Evolutionary conservation across 1,140 invertebrate species (phyloP).

Genomic region (Temnothorax curvispinosus): DNA sequence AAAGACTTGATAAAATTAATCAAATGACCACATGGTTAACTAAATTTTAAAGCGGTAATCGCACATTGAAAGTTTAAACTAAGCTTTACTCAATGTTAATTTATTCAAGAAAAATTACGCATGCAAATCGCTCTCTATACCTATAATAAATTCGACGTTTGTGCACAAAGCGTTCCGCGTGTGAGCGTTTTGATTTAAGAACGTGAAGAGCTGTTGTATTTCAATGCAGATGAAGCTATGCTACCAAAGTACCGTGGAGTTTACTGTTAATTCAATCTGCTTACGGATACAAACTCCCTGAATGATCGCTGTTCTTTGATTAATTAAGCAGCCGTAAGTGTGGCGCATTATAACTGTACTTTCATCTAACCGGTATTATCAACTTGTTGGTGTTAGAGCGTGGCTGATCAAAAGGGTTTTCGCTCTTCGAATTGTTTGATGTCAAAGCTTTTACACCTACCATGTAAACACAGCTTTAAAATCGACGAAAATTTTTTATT

Average conservation of each 20-base stretch:
- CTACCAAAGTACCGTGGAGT: background rate
- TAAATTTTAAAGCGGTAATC: background rate
- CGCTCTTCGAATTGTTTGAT: background rate
- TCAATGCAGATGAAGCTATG: background rate
- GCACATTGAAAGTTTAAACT: background rate
- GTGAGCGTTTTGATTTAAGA: background rate
- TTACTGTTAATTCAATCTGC: conserved; percentile 23
- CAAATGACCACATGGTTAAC: background rate
- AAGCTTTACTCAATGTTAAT: background rate
- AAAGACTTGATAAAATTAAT: conserved; percentile 30
- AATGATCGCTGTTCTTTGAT: background rate
- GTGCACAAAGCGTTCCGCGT: background rate
- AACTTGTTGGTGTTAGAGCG: background rate
- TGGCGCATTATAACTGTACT: conserved; percentile 1
- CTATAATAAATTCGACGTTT: background rate
- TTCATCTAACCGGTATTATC: conserved; percentile 1
- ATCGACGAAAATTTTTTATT: background rate
- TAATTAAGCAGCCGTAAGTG: conserved; percentile 50
- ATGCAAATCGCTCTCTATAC: background rate
- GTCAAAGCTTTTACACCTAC: background rate
- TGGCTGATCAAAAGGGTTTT: conserved; percentile 25
- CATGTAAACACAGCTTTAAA: background rate
- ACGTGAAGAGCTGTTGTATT: background rate
- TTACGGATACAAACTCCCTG: conserved; percentile 7
- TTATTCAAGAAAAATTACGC: background rate